A percentile compares a stretch with the other conserved stretches of the same genome.
These are phyloP conservation scores for Thysanoteuthis rhombus DNA, from an alignment of 2,888 invertebrate species.

Conservation along the genomic window DNA sequence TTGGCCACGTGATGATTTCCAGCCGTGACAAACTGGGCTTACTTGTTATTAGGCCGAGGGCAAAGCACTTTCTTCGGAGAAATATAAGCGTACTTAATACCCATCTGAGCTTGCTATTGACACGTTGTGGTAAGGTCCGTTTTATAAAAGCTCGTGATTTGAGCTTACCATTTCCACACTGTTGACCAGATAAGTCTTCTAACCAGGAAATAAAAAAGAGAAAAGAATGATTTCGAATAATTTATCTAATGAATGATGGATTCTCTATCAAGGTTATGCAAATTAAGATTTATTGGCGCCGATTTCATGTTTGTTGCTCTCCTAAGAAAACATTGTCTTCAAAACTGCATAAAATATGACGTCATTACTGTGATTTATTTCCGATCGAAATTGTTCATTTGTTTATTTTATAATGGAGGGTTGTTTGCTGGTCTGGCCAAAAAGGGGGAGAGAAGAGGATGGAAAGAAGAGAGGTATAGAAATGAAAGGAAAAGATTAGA, in stretches of 20 bases:
- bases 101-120: no score
- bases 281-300: neutral
- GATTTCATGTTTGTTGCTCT: neutral
- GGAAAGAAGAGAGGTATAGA: no score
- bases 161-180: no score
- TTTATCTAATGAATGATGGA: neutral
- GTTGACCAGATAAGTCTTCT: neutral
- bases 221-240: neutral
- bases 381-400: neutral
- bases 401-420: neutral
- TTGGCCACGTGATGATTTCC: no score
- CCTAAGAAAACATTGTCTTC: neutral
- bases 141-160: no score
- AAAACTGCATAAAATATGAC: neutral
- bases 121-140: no score
- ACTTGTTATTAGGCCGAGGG: no score
- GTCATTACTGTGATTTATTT: neutral
- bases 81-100: no score
- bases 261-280: neutral
- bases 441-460: neutral
- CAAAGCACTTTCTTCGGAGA: no score
- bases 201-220: neutral
- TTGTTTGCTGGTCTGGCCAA: neutral
- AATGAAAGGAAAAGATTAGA: no score
- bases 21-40: no score